Conservation (phyloP, 2,797 vertebrate species). For the Malacoraja senta region DNA sequence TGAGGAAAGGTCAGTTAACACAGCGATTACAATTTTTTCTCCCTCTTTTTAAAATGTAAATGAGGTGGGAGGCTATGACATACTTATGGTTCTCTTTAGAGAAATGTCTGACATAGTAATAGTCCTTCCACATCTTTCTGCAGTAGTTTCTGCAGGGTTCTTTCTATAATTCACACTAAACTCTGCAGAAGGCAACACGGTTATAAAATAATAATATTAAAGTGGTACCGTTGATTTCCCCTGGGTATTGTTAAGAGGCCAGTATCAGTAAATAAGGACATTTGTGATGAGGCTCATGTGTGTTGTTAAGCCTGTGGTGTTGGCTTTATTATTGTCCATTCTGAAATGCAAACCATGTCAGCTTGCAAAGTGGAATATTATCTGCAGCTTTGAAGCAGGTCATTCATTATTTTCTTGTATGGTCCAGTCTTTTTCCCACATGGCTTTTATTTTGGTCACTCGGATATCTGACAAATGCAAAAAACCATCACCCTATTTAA, state of each 20-base stretch:
- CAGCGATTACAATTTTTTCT: background rate
- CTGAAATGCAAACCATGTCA: constrained; percentile 9
- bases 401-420: background rate
- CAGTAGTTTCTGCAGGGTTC: background rate
- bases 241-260: background rate
- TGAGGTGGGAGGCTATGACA: background rate
- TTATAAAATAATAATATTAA: constrained; percentile 13
- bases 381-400: constrained; percentile 9
- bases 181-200: background rate
- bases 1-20: background rate
- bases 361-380: background rate
- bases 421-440: background rate
- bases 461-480: background rate
- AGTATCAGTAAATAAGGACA: background rate
- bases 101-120: background rate
- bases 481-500: background rate
- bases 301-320: background rate
- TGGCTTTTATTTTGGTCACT: background rate
- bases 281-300: constrained; percentile 1
- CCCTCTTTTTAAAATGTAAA: background rate
- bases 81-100: background rate
- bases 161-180: constrained; percentile 1
- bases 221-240: background rate
- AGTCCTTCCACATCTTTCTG: background rate
- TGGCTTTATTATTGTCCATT: background rate